Percentiles rank a stretch among this genome's conserved stretches.
Conservation (phyloP, 1,140 invertebrate species). For the Halictus rubicundus region DNA sequence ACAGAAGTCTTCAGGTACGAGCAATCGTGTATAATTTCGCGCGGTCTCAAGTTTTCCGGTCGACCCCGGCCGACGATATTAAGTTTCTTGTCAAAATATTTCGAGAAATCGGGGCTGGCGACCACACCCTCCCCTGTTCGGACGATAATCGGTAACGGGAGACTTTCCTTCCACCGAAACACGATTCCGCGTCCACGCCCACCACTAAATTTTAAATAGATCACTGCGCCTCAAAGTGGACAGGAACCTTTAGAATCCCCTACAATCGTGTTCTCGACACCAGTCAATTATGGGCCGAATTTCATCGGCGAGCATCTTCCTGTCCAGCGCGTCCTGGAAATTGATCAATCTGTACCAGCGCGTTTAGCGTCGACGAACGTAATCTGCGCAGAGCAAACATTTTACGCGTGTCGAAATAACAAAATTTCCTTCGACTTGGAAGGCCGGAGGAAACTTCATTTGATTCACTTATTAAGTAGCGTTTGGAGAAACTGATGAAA, state of each 20-base stretch:
- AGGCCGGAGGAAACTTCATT: too few species aligned
- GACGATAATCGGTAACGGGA: slow-evolving; percentile 76
- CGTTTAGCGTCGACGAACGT: too few species aligned
- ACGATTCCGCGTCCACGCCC: slow-evolving; percentile 58
- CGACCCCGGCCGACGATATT: slow-evolving; percentile 37
- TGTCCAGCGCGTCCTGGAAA: not conserved
- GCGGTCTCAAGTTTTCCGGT: not conserved
- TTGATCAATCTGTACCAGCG: not conserved
- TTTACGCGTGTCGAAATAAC: too few species aligned
- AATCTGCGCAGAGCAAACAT: too few species aligned
- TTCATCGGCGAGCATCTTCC: not conserved
- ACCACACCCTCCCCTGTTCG: slow-evolving; percentile 50
- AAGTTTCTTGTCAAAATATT: slow-evolving; percentile 74
- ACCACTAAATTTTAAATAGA: slow-evolving; percentile 19
- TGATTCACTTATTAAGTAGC: too few species aligned
- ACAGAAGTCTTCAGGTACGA: slow-evolving; percentile 9
- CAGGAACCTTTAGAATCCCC: not conserved
- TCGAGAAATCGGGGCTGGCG: slow-evolving; percentile 55
- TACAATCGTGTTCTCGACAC: not conserved
- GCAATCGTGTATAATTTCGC: slow-evolving; percentile 33
- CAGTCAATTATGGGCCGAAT: slow-evolving; percentile 3
- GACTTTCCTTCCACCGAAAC: slow-evolving; percentile 71
- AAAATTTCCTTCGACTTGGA: too few species aligned
- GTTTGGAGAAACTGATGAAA: too few species aligned
- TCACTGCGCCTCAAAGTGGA: not conserved